Conservation (phyloP, 2,113 vertebrate genomes). For the Colaptes auratus region DNA sequence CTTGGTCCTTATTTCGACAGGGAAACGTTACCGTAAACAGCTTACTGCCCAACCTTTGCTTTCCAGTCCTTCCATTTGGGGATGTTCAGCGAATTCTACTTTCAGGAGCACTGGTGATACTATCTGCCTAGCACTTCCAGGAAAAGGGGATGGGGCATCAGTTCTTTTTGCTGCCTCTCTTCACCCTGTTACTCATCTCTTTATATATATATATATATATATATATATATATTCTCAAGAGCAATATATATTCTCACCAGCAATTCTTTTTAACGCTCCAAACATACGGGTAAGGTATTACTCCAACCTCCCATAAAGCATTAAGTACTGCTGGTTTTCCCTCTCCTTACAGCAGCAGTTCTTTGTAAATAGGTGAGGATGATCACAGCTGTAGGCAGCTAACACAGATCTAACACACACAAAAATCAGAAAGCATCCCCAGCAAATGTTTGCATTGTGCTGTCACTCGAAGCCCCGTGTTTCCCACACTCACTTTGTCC, state of each 20-base stretch:
- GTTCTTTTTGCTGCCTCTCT: slow-evolving; percentile 12
- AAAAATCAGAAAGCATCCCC: background rate
- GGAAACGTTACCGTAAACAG: slow-evolving; percentile 54
- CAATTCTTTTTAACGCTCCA: background rate
- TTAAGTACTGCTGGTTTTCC: background rate
- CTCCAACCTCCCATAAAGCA: background rate
- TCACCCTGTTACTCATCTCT: background rate
- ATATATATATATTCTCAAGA: background rate
- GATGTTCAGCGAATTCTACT: slow-evolving; percentile 36
- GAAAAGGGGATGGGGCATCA: background rate
- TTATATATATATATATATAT: background rate
- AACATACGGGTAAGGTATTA: background rate
- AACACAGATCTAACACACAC: background rate
- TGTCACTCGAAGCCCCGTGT: background rate
- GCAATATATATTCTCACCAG: background rate
- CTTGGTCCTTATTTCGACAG: slow-evolving; percentile 48
- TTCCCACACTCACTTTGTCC: background rate
- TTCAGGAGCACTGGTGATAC: background rate
- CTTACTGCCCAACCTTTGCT: slow-evolving; percentile 2
- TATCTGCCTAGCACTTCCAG: slow-evolving; percentile 3
- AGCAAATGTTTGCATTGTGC: background rate
- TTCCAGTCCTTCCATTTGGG: background rate
- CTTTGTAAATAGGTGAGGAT: slow-evolving; percentile 17
- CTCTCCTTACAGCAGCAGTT: background rate
- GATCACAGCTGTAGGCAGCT: background rate